A percentile compares a stretch with the other conserved stretches of the same genome.
phyloP scores from a whole-genome alignment of 2,888 invertebrate species.

The Perdita meconis region DNA sequence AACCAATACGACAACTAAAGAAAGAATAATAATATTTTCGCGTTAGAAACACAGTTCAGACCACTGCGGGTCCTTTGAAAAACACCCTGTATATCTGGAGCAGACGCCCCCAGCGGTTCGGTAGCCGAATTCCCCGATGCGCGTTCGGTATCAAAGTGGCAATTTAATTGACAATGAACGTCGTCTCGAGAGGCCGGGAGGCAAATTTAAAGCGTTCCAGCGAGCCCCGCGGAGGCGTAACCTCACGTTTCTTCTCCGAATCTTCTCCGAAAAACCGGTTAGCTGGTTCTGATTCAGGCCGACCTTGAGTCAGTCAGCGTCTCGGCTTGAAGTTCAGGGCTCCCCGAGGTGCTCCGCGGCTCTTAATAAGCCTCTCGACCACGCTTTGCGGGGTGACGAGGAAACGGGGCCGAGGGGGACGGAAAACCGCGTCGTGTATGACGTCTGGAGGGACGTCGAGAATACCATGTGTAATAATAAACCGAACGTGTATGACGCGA shows the following conservation, averaged over 20 bases:
- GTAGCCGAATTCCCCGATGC: not conserved
- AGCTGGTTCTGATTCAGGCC: slow-evolving; percentile 69
- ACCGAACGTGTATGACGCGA: slow-evolving; percentile 56
- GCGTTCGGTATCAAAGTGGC: not conserved
- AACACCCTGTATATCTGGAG: no score
- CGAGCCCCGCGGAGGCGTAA: slow-evolving; percentile 52
- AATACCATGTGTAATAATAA: slow-evolving; percentile 68
- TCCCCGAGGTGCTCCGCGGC: slow-evolving; percentile 64
- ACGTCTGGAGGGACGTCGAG: slow-evolving; percentile 31
- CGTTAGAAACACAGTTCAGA: no score
- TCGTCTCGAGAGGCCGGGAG: slow-evolving; percentile 8
- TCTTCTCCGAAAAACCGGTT: slow-evolving; percentile 73
- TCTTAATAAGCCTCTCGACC: slow-evolving; percentile 62
- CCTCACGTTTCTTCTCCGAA: slow-evolving; percentile 69
- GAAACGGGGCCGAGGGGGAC: not conserved
- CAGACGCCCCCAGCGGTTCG: slow-evolving; percentile 1
- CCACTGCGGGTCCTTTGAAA: no score
- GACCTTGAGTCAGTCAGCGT: slow-evolving; percentile 72
- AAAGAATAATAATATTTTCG: no score
- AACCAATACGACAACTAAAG: no score
- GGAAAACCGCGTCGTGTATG: slow-evolving; percentile 16
- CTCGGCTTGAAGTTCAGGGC: slow-evolving; percentile 71
- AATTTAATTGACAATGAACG: slow-evolving; percentile 44
- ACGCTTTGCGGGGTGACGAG: slow-evolving; percentile 22
- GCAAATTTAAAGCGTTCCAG: slow-evolving; percentile 45